phyloP scores from a whole-genome alignment of 2,797 vertebrate species.

The Poecilia gillii region DNA sequence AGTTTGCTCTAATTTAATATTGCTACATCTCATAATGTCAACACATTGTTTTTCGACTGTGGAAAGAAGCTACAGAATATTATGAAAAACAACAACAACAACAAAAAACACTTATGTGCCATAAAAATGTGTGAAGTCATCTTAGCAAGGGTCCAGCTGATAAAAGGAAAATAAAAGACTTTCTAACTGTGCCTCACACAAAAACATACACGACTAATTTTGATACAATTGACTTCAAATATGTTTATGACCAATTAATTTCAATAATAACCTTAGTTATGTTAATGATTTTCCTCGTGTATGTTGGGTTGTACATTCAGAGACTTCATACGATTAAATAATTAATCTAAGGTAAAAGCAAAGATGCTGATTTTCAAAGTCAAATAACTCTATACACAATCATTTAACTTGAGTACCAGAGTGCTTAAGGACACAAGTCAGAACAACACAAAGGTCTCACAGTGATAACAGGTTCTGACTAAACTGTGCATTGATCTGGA shows the following conservation, averaged over 20 bases:
- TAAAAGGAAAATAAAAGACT: not conserved
- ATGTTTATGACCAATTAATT: not conserved
- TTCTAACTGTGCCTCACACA: not conserved
- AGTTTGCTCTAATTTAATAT: not conserved
- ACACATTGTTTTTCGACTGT: not conserved
- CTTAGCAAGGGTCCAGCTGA: not conserved
- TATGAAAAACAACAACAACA: not conserved
- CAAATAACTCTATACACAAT: slow-evolving; percentile 7
- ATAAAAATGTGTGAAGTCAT: not conserved
- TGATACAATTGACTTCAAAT: not conserved
- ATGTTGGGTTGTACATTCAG: not conserved
- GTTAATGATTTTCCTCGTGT: not conserved
- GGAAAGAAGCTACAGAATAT: not conserved
- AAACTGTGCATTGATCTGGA: slow-evolving; percentile 29
- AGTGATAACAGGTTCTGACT: slow-evolving; percentile 24
- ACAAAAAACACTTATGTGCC: not conserved
- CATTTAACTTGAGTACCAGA: slow-evolving; percentile 15
- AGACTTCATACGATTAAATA: not conserved
- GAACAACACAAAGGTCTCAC: slow-evolving; percentile 19
- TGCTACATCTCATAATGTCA: not conserved
- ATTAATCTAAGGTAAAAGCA: slow-evolving; percentile 3
- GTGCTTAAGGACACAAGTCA: slow-evolving; percentile 13
- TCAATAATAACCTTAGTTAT: not conserved
- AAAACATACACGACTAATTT: not conserved
- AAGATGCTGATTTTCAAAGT: slow-evolving; percentile 14